Base-by-base conservation (phyloP, 2,113 vertebrate species). In the Chionis minor region DNA sequence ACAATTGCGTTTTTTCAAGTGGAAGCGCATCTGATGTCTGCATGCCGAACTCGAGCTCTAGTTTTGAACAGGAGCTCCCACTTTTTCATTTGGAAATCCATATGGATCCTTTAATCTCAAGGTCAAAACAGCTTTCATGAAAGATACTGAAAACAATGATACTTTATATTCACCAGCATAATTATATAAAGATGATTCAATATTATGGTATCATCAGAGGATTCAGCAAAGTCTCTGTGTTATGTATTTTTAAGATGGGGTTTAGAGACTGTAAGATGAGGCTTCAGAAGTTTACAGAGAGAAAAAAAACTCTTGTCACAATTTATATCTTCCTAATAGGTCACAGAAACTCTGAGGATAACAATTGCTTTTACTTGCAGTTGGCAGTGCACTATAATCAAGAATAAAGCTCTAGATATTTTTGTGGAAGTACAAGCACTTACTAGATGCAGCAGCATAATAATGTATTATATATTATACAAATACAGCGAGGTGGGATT, bases 71-170 rank as follows among this genome's bases (percentile, higher is more conserved):
- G 91, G 92, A 95, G 90, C 94, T 89, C 87, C 93, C 96, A 82
- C 59, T 95, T 91, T 94, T 94, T 85, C 86, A 88, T 88, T 95
- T 89, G 80, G 91, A 94, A 94, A 94, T 95, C 96, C 94, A 95
- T 95, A 92, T 86, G 84, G 90, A 93, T 96, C 51, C 74, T 65
- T 96, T 88, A 97, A 95, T 86, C 82, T 79, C 95, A 97, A 97
- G 83, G 62, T 95, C 81, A 94, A 69, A 86, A 92, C 49, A 70
- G 80, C 47, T 94, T 97, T 96, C 86, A 89, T 52, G 95, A 74
- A 79, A 93, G 94, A 90, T 93, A 80, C 74, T 79, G 63, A 96
- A 81, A 96, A 96, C 90, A 97, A 95, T 92, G 74, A 93, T 92
- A 85, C 54, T 79, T 92, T 81, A 75, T 94, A 96, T 94, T 90